These are phyloP conservation scores for Pan troglodytes DNA, from an alignment of 2,113 vertebrate genomes.

Conservation along the genomic window DNA sequence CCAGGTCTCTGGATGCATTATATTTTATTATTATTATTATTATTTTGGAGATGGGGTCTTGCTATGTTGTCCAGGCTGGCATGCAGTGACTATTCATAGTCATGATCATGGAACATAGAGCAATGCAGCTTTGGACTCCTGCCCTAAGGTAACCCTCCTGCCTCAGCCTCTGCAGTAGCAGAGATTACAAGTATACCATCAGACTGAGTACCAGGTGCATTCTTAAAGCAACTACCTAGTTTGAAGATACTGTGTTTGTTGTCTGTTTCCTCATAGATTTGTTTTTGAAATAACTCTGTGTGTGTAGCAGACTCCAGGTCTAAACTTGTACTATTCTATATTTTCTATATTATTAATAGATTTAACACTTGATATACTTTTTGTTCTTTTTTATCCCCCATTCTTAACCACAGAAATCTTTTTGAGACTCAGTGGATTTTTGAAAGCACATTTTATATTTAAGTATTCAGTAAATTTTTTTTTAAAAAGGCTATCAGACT, in stretches of 20 bases:
- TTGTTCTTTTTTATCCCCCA: neutral
- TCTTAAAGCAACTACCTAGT: neutral
- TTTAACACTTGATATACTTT: neutral
- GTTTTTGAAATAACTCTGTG: neutral
- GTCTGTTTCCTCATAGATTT: neutral
- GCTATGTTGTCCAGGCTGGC: neutral
- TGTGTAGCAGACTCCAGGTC: neutral
- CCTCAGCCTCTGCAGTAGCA: neutral
- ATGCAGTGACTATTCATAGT: neutral
- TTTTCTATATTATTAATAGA: neutral
- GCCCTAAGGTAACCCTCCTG: neutral
- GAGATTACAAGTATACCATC: neutral
- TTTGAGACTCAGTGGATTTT: neutral
- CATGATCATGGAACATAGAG: neutral
- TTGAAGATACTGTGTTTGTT: neutral
- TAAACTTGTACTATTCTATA: neutral
- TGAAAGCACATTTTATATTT: neutral
- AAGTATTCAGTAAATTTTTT: neutral
- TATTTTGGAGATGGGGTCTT: neutral
- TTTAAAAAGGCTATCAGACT: neutral
- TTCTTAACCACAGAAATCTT: neutral
- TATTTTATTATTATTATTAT: neutral
- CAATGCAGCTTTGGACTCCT: neutral
- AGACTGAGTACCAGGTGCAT: rapidly evolving
- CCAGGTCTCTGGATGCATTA: neutral